phyloP scores from a whole-genome alignment of 35 echinoderm and acorn worm genomes.

The Chiridota heheva region DNA sequence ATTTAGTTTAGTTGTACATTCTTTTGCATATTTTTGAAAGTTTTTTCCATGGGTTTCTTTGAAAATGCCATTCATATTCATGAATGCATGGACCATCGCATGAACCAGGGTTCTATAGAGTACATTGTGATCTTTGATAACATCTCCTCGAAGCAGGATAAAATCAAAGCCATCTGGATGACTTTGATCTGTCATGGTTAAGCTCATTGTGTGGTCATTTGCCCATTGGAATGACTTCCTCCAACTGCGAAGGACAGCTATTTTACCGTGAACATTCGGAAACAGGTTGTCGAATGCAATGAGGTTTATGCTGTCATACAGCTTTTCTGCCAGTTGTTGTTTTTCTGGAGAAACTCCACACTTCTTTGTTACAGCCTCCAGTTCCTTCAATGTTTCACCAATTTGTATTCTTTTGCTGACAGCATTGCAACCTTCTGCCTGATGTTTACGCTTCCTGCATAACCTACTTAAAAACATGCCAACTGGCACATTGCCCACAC shows the following conservation, averaged over 20 bases:
- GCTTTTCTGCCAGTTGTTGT: not conserved
- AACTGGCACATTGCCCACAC: not conserved
- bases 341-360: not conserved
- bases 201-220: no score
- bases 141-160: no score
- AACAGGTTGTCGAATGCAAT: not conserved
- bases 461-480: not conserved
- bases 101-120: not conserved
- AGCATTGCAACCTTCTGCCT: not conserved
- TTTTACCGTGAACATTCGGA: not conserved
- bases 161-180: slow-evolving; percentile 8
- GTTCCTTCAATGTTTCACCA: not conserved
- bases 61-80: not conserved
- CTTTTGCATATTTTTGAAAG: no score
- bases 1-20: not conserved
- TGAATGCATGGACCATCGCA: not conserved
- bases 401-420: not conserved
- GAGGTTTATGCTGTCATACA: not conserved
- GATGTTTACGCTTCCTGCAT: not conserved
- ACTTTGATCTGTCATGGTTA: not conserved
- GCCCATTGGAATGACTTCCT: not conserved
- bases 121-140: not conserved
- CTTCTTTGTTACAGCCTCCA: not conserved
- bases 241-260: not conserved
- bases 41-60: no score